Percentiles rank a stretch among this genome's conserved stretches.
Conservation (phyloP, 2,797 vertebrate species). For the Phoebastria nigripes region DNA sequence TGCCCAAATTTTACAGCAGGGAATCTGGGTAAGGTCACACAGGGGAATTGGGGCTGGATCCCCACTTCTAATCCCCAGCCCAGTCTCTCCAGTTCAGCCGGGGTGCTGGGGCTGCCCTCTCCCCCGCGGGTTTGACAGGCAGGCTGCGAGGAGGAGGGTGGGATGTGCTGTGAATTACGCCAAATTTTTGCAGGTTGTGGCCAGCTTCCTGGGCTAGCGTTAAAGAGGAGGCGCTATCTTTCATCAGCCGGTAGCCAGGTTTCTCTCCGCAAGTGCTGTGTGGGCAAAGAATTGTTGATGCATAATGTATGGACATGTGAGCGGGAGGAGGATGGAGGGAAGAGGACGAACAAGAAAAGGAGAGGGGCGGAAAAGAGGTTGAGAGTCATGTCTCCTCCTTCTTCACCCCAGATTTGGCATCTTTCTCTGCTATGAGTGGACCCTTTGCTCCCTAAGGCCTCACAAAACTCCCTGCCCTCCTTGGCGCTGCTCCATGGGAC, state of each 20-base stretch:
- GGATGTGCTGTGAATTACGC: background rate
- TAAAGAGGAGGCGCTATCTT: background rate
- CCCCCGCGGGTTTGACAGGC: background rate
- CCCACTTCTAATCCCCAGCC: background rate
- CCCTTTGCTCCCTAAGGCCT: background rate
- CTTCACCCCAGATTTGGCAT: background rate
- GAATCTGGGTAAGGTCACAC: background rate
- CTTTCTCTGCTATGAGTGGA: rapidly evolving
- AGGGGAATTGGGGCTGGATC: rapidly evolving
- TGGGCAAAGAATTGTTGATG: background rate
- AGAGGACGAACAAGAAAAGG: background rate
- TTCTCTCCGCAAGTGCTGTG: background rate
- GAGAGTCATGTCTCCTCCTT: background rate
- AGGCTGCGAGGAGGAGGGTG: background rate
- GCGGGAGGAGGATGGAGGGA: background rate
- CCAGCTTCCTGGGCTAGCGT: background rate
- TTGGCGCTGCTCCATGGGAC: rapidly evolving
- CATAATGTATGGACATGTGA: background rate
- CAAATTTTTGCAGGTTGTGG: background rate
- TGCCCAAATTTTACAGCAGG: background rate
- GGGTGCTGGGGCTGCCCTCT: background rate
- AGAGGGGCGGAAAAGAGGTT: background rate
- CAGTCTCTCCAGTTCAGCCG: background rate
- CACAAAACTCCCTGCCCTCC: background rate
- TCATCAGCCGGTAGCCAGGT: background rate